These are phyloP conservation scores for Melanotus villosus DNA, from an alignment of 2,888 invertebrate genomes.

Conservation along the genomic window DNA sequence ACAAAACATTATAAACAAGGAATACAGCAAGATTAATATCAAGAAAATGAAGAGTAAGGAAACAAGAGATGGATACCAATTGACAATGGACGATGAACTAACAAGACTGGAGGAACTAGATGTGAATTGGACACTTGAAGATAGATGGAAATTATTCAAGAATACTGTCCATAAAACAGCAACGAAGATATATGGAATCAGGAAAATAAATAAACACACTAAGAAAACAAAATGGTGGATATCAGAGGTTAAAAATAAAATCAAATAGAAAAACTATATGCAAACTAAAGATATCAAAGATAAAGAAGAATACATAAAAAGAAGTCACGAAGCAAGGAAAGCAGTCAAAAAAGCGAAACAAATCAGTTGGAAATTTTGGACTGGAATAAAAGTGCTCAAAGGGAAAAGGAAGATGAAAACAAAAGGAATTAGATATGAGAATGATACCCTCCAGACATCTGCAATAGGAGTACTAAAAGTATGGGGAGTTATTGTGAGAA, in stretches of 20 bases:
- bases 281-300: conserved; percentile 1
- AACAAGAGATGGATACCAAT: not conserved
- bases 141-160: not conserved
- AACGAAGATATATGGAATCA: not conserved
- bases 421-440: too few relatives aligned
- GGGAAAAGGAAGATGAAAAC: too few relatives aligned
- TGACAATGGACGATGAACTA: not conserved
- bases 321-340: not conserved
- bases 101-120: not conserved
- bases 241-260: not conserved
- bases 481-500: too few relatives aligned
- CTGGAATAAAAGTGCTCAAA: too few relatives aligned
- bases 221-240: not conserved
- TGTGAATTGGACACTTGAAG: not conserved
- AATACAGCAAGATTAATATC: too few relatives aligned
- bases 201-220: not conserved
- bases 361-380: too few relatives aligned
- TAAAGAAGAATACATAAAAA: conserved; percentile 1
- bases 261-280: not conserved
- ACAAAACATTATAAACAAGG: too few relatives aligned
- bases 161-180: not conserved
- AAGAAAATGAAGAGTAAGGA: too few relatives aligned
- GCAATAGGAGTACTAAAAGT: too few relatives aligned
- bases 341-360: not conserved
- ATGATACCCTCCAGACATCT: too few relatives aligned